Percentiles rank a stretch among this genome's conserved stretches.
Evolutionary conservation across 2,797 vertebrate genomes (phyloP).

Genomic region (Apogon talboti): DNA sequence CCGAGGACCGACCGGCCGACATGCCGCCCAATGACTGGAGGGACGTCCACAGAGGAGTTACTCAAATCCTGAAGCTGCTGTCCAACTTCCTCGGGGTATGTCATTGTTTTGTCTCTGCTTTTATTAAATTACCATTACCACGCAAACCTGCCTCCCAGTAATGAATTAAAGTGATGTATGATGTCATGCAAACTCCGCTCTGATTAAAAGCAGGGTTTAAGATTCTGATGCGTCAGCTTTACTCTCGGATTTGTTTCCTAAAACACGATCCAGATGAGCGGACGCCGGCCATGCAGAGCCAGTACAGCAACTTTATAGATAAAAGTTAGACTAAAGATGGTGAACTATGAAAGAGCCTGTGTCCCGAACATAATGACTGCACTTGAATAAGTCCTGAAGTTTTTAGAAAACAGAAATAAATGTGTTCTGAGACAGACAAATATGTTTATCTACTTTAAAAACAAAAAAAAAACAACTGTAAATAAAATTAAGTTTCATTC

Average conservation of each 20-base stretch:
- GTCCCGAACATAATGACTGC: conserved; percentile 1
- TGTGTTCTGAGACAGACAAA: no score
- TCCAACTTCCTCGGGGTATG: conserved; percentile 91
- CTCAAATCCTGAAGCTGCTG: conserved; percentile 83
- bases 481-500: no score
- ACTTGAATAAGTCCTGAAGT: background rate
- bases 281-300: background rate
- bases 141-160: background rate
- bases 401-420: no score
- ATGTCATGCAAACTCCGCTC: conserved; percentile 1
- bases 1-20: conserved; percentile 71
- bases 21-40: conserved; percentile 84
- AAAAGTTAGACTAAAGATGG: conserved; percentile 1
- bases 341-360: background rate
- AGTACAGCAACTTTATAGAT: conserved; percentile 3
- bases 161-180: background rate
- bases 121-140: conserved; percentile 9
- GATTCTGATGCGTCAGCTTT: conserved; percentile 1
- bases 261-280: conserved; percentile 1
- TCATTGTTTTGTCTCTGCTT: conserved; percentile 32
- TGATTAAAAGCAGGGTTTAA: background rate
- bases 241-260: background rate
- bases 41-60: conserved; percentile 86
- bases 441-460: no score
- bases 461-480: no score